Conservation (phyloP, 2,113 vertebrate genomes). For the Casuarius casuarius region DNA sequence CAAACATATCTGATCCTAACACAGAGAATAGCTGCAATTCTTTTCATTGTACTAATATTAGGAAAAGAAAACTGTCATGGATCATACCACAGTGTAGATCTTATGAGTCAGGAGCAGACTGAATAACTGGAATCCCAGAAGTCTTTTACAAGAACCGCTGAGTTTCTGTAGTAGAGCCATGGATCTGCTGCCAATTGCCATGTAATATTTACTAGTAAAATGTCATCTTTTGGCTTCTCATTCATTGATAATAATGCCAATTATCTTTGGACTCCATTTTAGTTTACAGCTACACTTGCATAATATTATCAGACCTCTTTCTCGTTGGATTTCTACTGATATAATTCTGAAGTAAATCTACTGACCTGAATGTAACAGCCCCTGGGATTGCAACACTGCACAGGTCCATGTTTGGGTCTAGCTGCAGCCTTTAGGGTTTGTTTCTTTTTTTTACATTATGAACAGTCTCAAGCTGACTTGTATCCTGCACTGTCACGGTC, state of each 20-base stretch:
- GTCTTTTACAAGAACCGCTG: constrained; percentile 6
- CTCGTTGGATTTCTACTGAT: neutral
- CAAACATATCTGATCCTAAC: constrained; percentile 8
- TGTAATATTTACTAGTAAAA: neutral
- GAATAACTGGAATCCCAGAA: neutral
- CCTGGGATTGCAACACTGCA: neutral
- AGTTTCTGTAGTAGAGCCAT: neutral
- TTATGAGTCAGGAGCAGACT: neutral
- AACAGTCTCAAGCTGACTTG: neutral
- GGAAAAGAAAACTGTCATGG: neutral
- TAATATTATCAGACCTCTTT: neutral
- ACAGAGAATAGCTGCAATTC: neutral
- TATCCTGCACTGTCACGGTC: neutral
- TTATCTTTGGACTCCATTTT: constrained; percentile 22
- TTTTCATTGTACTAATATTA: neutral
- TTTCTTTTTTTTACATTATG: neutral
- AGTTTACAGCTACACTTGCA: neutral
- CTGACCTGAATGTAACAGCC: neutral
- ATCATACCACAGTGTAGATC: neutral
- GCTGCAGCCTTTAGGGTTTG: neutral
- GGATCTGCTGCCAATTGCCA: neutral
- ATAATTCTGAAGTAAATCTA: neutral
- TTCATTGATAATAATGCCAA: neutral
- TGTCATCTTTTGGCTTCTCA: neutral
- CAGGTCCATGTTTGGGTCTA: neutral